Conservation (phyloP, 2,797 vertebrate genomes). For the Catamblyrhynchus diadema region DNA sequence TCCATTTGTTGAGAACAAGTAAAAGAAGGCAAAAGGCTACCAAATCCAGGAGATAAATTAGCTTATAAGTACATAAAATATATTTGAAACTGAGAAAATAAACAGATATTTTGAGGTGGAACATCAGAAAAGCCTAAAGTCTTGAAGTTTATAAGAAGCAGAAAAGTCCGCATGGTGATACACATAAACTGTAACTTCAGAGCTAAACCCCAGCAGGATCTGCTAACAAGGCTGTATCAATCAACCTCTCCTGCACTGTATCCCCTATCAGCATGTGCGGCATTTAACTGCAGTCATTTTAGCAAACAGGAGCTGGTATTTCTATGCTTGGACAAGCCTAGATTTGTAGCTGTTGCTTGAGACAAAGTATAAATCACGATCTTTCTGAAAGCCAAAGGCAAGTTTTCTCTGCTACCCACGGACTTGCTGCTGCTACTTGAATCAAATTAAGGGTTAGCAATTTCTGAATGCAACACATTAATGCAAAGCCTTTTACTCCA, state of each 20-base stretch:
- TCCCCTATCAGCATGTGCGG: fast-evolving
- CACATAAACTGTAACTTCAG: neutral
- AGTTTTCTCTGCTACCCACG: neutral
- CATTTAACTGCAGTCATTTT: neutral
- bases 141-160: neutral
- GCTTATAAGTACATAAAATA: neutral
- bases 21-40: neutral
- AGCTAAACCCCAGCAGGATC: neutral
- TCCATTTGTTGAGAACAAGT: neutral
- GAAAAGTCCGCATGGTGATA: neutral
- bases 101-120: neutral
- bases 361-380: neutral
- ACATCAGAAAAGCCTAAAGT: neutral
- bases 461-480: neutral
- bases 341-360: neutral
- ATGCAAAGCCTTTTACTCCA: neutral
- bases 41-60: neutral
- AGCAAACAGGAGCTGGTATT: neutral
- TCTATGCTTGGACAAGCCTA: neutral
- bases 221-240: neutral
- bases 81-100: neutral
- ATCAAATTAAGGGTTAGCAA: neutral
- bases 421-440: neutral
- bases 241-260: neutral
- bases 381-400: neutral